Conservation (phyloP, 2,113 vertebrate genomes). For the Ailurus styani region DNA sequence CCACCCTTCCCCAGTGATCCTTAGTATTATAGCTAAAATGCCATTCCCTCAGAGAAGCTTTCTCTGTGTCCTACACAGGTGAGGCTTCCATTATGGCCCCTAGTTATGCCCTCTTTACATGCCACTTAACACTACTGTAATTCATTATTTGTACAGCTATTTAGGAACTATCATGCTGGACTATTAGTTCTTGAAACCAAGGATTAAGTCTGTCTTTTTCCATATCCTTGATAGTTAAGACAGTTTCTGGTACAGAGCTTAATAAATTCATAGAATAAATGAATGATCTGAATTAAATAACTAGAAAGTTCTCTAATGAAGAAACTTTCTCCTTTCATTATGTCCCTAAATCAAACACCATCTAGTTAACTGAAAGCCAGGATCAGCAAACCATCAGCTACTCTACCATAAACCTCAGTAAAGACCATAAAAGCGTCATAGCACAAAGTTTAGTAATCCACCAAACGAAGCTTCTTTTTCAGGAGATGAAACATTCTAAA, state of each 20-base stretch:
- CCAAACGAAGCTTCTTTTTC: neutral
- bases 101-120: neutral
- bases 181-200: conserved; percentile 5
- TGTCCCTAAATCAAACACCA: neutral
- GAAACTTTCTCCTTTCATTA: neutral
- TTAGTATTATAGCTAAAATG: neutral
- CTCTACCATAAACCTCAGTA: neutral
- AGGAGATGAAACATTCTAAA: neutral
- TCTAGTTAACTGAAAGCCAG: neutral
- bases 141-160: neutral
- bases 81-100: neutral
- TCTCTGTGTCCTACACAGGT: neutral
- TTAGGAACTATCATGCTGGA: neutral
- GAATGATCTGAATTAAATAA: neutral
- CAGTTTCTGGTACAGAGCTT: neutral
- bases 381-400: neutral
- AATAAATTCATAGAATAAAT: neutral
- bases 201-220: neutral
- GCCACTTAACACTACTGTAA: neutral
- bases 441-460: neutral
- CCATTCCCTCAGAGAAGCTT: neutral
- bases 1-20: neutral
- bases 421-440: neutral
- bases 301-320: neutral
- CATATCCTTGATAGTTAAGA: neutral